Percentiles rank a stretch among this genome's conserved stretches.
Evolutionary conservation across 1,140 invertebrate species (phyloP).

Genomic region (Hestina assimilis): DNA sequence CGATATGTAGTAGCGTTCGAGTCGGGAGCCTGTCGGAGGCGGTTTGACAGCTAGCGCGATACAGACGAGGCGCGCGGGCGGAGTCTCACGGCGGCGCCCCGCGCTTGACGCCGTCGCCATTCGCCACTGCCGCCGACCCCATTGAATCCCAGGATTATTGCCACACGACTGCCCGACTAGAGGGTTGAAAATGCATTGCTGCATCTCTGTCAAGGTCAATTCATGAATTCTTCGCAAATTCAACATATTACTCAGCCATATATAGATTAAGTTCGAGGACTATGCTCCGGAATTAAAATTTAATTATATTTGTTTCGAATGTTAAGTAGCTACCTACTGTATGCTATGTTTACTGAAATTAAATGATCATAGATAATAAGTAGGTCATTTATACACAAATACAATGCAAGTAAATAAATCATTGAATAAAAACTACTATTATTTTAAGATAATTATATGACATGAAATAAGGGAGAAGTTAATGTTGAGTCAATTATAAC

Average conservation of each 20-base stretch:
- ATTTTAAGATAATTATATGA: no score
- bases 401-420: not conserved
- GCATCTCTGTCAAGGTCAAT: constrained; percentile 63
- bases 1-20: constrained; percentile 61
- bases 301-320: not conserved
- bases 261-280: constrained; percentile 12
- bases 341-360: not conserved
- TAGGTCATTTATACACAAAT: no score
- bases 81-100: constrained; percentile 53
- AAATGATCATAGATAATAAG: not conserved
- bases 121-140: constrained; percentile 50
- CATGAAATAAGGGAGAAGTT: no score
- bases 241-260: constrained; percentile 20
- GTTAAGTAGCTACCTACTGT: not conserved
- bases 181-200: constrained; percentile 72
- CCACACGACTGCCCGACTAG: constrained; percentile 49
- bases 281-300: constrained; percentile 9
- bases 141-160: constrained; percentile 55
- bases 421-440: not conserved
- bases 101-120: constrained; percentile 48
- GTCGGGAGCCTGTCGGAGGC: constrained; percentile 69
- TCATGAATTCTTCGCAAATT: constrained; percentile 35
- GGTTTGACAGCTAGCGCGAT: constrained; percentile 71
- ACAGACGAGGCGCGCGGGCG: constrained; percentile 61
- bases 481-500: no score